Evolutionary conservation across 2,797 vertebrate genomes (phyloP), one percentile per base, ranked within the genome.

Genomic region (Sparus aurata): DNA sequence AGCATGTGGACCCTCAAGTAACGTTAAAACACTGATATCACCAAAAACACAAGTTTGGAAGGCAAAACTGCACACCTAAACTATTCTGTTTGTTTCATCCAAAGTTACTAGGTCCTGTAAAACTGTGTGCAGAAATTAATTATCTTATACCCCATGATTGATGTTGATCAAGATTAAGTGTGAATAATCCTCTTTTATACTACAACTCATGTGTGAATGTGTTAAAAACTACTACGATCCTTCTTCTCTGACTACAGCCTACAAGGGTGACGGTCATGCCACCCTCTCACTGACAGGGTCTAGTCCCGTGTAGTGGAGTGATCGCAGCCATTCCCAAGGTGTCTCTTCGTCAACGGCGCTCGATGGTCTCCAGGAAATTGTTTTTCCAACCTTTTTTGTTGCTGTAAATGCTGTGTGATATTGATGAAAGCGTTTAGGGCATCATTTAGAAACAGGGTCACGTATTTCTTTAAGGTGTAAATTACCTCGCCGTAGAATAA

Each of bases 381-480:
- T 79, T 85, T 87, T 65, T 22, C 68, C 67, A 54, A 13, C n/a
- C 73, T 61, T 80, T 34, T 82, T 61, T 34, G 53, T 72, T 43
- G 7, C 63, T 80, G 55, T 74, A 71, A 88, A 75, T 57, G 61
- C 30, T 17, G 17, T 54, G 17, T 46, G 69, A 83, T 84, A 87
- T 69, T 76, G 79, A 83, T 80, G 64, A 76, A 85, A 82, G 70
- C 72, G 81, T 83, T 38, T 54, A 69, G 17, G 53, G 12, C 25
- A n/a, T 74, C 49, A 46, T 80, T 80, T 72, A 22, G 46, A 82
- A 74, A 69, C 23, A 83, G 45, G 65, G 63, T 75, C 72, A 54
- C 60, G 0, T 38, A 76, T 87, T 88, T 77, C 59, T 82, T 73
- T 68, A 79, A 73, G 73, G 73, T 87, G 70, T 84, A 68, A 85